Percentiles rank a stretch among this genome's conserved stretches.
Evolutionary conservation across 2,888 invertebrate species (phyloP).

Genomic region (Callyntrura guangdongensis): DNA sequence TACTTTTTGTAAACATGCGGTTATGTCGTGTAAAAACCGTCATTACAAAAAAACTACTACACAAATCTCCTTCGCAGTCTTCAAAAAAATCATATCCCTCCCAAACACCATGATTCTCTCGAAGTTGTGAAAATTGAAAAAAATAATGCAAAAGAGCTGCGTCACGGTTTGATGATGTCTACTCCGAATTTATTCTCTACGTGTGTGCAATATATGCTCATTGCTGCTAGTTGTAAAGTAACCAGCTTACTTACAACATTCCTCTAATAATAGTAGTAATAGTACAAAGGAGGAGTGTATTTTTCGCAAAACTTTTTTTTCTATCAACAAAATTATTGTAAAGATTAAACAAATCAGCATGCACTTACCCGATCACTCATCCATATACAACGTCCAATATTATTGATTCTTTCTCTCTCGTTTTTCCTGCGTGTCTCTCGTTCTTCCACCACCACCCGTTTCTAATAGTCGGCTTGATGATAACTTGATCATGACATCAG

Average conservation of each 20-base stretch:
- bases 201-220: not conserved
- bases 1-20: not conserved
- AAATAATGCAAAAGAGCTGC: not conserved
- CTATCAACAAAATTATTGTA: constrained; percentile 25
- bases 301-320: not conserved
- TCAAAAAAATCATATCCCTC: not conserved
- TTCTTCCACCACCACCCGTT: not conserved
- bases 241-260: not conserved
- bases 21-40: not conserved
- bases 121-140: constrained; percentile 34
- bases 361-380: constrained; percentile 27
- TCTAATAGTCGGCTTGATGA: constrained; percentile 28
- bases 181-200: no score
- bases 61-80: not conserved
- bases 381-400: constrained; percentile 22
- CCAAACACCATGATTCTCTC: constrained; percentile 41
- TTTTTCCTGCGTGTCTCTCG: not conserved
- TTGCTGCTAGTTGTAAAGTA: constrained; percentile 7
- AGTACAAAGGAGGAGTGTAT: not conserved
- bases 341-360: constrained; percentile 3
- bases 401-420: constrained; percentile 31
- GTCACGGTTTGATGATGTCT: constrained; percentile 30
- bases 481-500: constrained; percentile 47
- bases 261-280: not conserved
- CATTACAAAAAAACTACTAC: not conserved